phyloP scores from a whole-genome alignment of 2,797 vertebrate genomes.

The Danio jaintianensis region DNA sequence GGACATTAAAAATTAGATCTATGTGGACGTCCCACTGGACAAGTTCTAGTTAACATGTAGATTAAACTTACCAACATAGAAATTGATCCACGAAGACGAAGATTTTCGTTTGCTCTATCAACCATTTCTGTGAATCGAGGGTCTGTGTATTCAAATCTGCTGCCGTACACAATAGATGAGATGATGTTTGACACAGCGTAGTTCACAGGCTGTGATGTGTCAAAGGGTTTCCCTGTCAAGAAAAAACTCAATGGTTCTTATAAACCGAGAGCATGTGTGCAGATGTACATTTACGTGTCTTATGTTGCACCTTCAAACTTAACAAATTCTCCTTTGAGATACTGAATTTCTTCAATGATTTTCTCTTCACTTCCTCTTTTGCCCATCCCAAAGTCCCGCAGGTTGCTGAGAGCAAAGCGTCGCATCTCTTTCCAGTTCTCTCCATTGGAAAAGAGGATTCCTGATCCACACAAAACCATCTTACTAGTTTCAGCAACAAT shows the following conservation, averaged over 20 bases:
- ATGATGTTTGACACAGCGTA: constrained; percentile 66
- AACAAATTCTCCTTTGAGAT: constrained; percentile 70
- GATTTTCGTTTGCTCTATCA: constrained; percentile 52
- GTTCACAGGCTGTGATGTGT: constrained; percentile 48
- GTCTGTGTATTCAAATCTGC: constrained; percentile 61
- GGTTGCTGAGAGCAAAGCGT: constrained; percentile 73
- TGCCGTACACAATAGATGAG: constrained; percentile 60
- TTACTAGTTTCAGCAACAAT: background rate
- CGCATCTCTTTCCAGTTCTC: constrained; percentile 78
- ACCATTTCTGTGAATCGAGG: constrained; percentile 62
- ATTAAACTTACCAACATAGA: constrained; percentile 61
- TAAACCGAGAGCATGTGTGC: background rate
- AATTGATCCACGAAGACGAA: constrained; percentile 58
- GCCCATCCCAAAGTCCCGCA: constrained; percentile 80
- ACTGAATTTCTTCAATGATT: constrained; percentile 72
- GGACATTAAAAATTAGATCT: too few species aligned
- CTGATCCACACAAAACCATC: constrained; percentile 51
- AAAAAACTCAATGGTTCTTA: background rate
- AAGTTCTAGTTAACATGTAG: background rate
- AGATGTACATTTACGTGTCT: background rate
- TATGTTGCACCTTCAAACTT: constrained; percentile 67
- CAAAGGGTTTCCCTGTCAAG: constrained; percentile 69
- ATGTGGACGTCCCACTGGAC: too few species aligned
- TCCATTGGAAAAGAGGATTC: constrained; percentile 77
- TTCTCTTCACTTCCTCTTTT: constrained; percentile 72